A percentile compares a stretch with the other conserved stretches of the same genome.
phyloP scores from a whole-genome alignment of 2,888 invertebrate species.

The Phyllotreta striolata region DNA sequence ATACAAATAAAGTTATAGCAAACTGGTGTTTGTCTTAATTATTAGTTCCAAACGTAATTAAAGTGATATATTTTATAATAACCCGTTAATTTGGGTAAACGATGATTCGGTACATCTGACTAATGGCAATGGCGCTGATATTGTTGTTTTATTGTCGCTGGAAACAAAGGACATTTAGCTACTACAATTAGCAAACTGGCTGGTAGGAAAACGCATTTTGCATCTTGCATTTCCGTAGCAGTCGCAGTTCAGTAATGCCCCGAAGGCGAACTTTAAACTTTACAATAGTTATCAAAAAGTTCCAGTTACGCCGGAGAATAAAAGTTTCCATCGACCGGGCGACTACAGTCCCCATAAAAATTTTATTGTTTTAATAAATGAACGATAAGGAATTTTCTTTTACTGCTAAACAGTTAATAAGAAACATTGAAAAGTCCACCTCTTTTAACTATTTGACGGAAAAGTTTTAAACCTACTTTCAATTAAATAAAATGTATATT shows the following conservation, averaged over 20 bases:
- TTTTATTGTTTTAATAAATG: too few relatives aligned
- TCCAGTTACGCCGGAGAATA: conserved; percentile 2
- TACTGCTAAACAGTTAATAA: too few relatives aligned
- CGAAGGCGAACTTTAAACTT: conserved; percentile 22
- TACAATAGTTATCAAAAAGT: conserved; percentile 22
- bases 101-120: conserved; percentile 20
- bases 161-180: conserved; percentile 22
- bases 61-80: conserved; percentile 2
- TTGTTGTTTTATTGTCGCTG: conserved; percentile 22
- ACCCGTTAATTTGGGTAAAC: conserved; percentile 17
- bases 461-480: too few relatives aligned
- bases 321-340: not conserved
- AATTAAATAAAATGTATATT: too few relatives aligned
- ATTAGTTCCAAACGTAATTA: not conserved
- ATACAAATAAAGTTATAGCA: not conserved
- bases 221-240: conserved; percentile 21
- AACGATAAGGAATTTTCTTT: too few relatives aligned
- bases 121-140: conserved; percentile 22
- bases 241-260: conserved; percentile 9
- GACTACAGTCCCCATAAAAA: too few relatives aligned
- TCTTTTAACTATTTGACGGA: too few relatives aligned
- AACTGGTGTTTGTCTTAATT: not conserved
- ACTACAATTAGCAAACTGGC: conserved; percentile 25
- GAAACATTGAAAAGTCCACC: too few relatives aligned
- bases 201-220: conserved; percentile 21